Evolutionary conservation across 1,140 invertebrate species (phyloP).

Genomic region (Bradysia coprophila): DNA sequence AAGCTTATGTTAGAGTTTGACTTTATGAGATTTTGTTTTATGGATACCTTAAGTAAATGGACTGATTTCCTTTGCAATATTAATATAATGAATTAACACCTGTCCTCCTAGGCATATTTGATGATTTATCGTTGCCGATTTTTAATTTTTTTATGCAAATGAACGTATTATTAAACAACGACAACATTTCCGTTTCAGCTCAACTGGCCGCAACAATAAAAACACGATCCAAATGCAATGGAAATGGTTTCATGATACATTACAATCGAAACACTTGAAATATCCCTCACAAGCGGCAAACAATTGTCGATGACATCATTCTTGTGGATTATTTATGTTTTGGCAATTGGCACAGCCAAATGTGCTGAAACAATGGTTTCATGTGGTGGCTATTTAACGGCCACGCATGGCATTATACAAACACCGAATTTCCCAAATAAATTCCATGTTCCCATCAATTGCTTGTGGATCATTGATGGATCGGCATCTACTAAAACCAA

Average conservation of each 20-base stretch:
- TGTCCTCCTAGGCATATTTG: no score
- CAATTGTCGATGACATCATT: conserved; percentile 2
- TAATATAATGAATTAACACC: no score
- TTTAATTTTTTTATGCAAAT: neutral
- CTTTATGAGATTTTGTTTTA: no score
- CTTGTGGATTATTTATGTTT: neutral
- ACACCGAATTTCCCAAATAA: conserved; percentile 66
- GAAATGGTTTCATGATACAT: neutral
- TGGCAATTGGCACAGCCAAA: conserved; percentile 2
- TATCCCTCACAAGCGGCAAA: neutral
- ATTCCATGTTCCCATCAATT: conserved; percentile 62
- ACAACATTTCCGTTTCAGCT: neutral
- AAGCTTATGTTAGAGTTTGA: no score
- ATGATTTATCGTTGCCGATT: no score
- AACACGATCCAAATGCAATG: conserved; percentile 1
- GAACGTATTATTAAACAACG: neutral
- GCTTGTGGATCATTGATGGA: conserved; percentile 72
- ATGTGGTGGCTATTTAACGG: conserved; percentile 43
- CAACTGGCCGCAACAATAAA: no score
- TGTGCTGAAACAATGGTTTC: neutral
- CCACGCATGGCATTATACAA: conserved; percentile 44
- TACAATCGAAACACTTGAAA: neutral
- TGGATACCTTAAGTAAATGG: no score
- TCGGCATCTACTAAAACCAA: conserved; percentile 28
- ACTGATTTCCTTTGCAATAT: no score